Base-by-base conservation (phyloP, 2,113 vertebrate species). In the Pantherophis guttatus region DNA sequence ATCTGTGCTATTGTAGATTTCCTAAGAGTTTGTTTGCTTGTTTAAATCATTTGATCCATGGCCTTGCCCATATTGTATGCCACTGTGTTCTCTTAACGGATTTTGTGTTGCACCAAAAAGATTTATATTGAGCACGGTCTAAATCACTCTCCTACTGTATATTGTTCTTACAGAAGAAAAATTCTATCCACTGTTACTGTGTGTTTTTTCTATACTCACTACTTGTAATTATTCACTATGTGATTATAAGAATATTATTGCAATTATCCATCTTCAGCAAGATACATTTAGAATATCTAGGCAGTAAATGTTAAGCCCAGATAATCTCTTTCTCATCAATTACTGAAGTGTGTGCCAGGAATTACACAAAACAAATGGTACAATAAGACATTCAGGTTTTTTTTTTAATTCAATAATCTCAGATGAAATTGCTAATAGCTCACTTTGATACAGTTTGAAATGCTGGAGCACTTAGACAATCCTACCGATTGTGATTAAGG, bases 241-340 rank as follows among this genome's bases (percentile, higher is more conserved):
- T 75, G 54, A 88, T 92, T 92, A 81, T 81, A 26, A n/a, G 62
- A 89, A 57, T n/a, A 50, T 44, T 33, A 29, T 93, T 93, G 11
- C 39, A 52, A 92, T 95, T 87, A 70, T 29, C 65, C 88, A 81
- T 95, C 88, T 92, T 91, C 65, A 96, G 8, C 89, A 93, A 92
- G 23, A 57, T 90, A 26, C 52, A 94, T 93, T 95, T 94, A 95
- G 52, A 50, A 6, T 87, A 39, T 23, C 89, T 88, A 91, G 88
- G 89, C 94, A 94, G 93, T 95, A 91, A 92, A 94, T 95, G 96
- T 97, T 97, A 94, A 95, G 92, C 86, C 58, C 53, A 17, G 2
- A 50, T 87, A 92, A 53, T 94, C 92, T 95, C 93, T 59, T 53
- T 13, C 0, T 87, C 23, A 88, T 96, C 62, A 92, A 93, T 96